Percentiles rank a stretch among this genome's conserved stretches.
phyloP scores from a whole-genome alignment of 92 coral and sea anemone species.

The Phymanthus crucifer region DNA sequence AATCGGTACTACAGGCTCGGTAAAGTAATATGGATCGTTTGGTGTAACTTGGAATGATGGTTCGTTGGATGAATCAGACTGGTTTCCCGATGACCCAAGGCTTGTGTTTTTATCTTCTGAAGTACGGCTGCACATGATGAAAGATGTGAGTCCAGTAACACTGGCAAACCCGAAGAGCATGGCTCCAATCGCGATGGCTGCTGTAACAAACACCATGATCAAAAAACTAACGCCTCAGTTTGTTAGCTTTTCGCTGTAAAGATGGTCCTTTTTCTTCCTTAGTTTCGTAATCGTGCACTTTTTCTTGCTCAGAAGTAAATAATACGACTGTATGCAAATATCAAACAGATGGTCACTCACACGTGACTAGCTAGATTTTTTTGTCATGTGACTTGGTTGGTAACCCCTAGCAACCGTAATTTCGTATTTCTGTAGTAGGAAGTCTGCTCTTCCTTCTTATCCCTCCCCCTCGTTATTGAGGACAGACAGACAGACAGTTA shows the following conservation, averaged over 20 bases:
- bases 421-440: no score
- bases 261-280: not conserved
- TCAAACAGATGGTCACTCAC: not conserved
- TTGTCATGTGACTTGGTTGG: no score
- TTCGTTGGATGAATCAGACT: not conserved
- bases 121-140: constrained; percentile 5
- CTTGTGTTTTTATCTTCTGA: not conserved
- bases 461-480: no score
- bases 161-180: constrained; percentile 9
- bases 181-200: constrained; percentile 21
- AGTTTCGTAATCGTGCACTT: not conserved
- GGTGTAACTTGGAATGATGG: constrained; percentile 8
- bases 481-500: no score
- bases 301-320: not conserved
- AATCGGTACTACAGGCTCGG: constrained; percentile 15
- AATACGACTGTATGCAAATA: not conserved
- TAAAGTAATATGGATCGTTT: constrained; percentile 34
- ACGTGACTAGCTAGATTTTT: not conserved
- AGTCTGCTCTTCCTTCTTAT: no score
- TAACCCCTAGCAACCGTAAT: not conserved
- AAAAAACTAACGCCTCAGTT: not conserved
- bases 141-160: constrained; percentile 13
- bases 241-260: not conserved
- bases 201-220: constrained; percentile 17
- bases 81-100: not conserved